Conservation (phyloP, 2,797 vertebrate species). For the Pachyuromys duprasi region DNA sequence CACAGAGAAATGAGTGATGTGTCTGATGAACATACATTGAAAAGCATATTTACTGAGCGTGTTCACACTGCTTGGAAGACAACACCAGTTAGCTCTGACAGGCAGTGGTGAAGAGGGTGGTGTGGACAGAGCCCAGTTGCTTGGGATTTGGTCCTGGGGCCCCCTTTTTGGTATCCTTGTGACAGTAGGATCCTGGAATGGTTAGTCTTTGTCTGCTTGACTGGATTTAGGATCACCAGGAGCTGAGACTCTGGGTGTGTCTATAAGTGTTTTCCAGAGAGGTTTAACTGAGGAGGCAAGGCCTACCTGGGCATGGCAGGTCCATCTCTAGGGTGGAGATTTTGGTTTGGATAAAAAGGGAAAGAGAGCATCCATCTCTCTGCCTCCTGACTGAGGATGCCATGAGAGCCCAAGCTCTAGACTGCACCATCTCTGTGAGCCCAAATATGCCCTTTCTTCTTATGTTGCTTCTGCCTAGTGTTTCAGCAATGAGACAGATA, state of each 20-base stretch:
- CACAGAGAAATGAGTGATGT: neutral
- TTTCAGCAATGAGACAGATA: neutral
- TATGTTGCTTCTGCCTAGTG: neutral
- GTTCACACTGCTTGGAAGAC: neutral
- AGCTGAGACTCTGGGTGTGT: no score
- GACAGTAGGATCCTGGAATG: neutral
- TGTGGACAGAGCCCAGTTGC: neutral
- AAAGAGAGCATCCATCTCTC: neutral
- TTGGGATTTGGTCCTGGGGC: neutral
- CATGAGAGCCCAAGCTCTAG: neutral
- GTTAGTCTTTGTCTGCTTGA: neutral
- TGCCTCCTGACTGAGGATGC: neutral
- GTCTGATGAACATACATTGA: neutral
- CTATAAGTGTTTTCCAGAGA: neutral
- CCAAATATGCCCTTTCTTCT: neutral
- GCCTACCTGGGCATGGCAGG: neutral
- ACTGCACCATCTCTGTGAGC: neutral
- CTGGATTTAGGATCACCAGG: neutral
- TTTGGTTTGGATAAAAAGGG: neutral
- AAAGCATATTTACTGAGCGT: no score
- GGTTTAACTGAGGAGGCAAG: neutral
- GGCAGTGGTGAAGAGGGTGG: neutral
- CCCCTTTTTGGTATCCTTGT: neutral
- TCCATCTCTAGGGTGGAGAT: neutral
- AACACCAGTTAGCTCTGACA: neutral